Evolutionary conservation across 2,797 vertebrate genomes (phyloP).

Genomic region (Onychomys torridus): DNA sequence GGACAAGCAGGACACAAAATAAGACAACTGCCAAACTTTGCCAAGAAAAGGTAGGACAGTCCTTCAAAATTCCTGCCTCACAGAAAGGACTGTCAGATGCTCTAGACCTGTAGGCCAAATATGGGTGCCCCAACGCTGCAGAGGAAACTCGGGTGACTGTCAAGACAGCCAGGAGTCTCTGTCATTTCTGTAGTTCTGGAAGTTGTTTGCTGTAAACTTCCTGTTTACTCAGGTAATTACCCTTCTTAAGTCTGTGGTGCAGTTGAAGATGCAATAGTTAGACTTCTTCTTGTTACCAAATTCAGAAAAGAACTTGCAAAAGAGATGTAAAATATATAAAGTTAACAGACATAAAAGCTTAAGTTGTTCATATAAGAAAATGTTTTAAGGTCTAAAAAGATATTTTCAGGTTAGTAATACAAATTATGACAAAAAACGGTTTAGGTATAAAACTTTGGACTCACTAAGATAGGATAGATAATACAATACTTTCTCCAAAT

Average conservation of each 20-base stretch:
- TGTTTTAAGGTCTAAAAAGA: not conserved
- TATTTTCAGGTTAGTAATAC: not conserved
- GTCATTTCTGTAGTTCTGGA: not conserved
- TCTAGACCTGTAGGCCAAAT: not conserved
- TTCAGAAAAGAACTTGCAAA: not conserved
- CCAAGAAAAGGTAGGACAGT: not conserved
- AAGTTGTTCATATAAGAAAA: not conserved
- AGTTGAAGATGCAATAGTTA: not conserved
- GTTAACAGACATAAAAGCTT: not conserved
- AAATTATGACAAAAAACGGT: not conserved
- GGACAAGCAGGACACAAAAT: not conserved
- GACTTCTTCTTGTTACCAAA: not conserved
- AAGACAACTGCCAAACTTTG: not conserved
- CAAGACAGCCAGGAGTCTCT: not conserved
- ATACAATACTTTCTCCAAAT: not conserved
- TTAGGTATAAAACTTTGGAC: not conserved
- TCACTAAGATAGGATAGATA: not conserved
- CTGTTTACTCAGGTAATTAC: not conserved
- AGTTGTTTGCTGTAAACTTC: not conserved
- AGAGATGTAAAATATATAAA: not conserved
- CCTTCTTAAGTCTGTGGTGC: not conserved
- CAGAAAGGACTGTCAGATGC: not conserved
- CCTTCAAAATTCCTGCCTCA: not conserved
- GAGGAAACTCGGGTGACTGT: not conserved
- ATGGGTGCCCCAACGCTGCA: not conserved